Evolutionary conservation across 2,797 vertebrate genomes (phyloP).

Genomic region (Smutsia temminckii): DNA sequence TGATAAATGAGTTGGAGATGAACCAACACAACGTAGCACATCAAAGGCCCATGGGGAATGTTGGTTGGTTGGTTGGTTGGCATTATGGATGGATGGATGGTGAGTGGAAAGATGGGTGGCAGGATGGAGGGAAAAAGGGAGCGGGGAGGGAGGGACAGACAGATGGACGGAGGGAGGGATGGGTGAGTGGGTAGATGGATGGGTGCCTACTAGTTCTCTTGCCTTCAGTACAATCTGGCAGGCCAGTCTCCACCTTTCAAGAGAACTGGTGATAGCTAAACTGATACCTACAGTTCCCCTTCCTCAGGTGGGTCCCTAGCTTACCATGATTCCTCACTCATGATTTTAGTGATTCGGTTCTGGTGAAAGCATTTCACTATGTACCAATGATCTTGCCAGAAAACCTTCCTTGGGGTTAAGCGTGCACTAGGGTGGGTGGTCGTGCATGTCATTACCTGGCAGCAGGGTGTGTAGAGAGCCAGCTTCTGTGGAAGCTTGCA

Average conservation of each 20-base stretch:
- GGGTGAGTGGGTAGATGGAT: neutral
- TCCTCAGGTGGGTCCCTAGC: neutral
- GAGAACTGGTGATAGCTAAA: neutral
- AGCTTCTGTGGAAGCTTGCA: neutral
- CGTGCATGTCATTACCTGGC: neutral
- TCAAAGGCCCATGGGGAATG: neutral
- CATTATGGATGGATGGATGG: neutral
- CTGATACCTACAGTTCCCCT: neutral
- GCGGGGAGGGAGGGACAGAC: no score
- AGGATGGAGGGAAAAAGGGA: no score
- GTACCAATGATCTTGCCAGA: neutral
- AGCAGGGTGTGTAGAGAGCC: neutral
- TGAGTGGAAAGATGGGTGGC: fast-evolving
- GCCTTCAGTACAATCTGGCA: neutral
- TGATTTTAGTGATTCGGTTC: neutral
- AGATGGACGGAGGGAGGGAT: neutral
- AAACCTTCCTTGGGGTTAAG: neutral
- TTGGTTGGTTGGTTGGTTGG: neutral
- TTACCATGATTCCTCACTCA: neutral
- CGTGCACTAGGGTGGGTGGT: neutral
- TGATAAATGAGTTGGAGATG: neutral
- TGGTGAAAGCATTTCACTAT: neutral
- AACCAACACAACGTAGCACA: neutral
- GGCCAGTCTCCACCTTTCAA: neutral
- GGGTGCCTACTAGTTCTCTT: neutral